Base-by-base conservation (phyloP, 2,888 invertebrate species). In the Drosophila leonis region DNA sequence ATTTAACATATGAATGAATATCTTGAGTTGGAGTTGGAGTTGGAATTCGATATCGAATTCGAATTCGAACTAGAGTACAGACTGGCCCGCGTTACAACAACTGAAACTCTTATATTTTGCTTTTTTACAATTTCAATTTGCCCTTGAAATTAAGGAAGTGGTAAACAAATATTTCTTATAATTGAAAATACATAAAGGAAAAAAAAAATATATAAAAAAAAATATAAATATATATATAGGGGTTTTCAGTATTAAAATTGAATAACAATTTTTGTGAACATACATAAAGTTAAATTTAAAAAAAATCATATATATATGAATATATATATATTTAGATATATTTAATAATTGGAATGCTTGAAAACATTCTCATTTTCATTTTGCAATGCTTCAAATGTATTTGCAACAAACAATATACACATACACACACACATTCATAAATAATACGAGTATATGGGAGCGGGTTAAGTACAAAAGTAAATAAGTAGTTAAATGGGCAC, bases 181-280 rank as follows among this genome's bases (percentile, higher is more conserved):
- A 57, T 56, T 29, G 18, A 54, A 39, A 63, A 44, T 44, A 44
- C 33, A 57, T n/a, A 33, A 41, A n/a, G n/a, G 35, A 37, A 71
- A 24, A 24, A 24, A 24, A 24, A 13, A 46, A 59, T 57, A 48
- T 13, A 20, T 60, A 48, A 41, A 75, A 68, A 57, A 55, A 52
- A 24, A 24, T 24, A n/a, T n/a, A n/a, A n/a, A n/a, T n/a, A n/a
- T n/a, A 41, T 33, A 33, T 33, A 72, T 18, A 46, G 65, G 48
- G 63, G 51, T 48, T 63, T 59, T 68, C 20, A 27, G 52, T 65
- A 61, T 78, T 65, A 73, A 69, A 44, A 78, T 78, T 70, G 85
- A 88, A 74, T 70, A 82, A 82, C 75, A 65, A 59, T 82, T 83
- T 79, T 82, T 79, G 83, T 83, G 75, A 82, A 69, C 78, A 65